Evolutionary conservation across 2,797 vertebrate species (phyloP), one percentile per base, ranked within the genome.

Genomic region (Peromyscus nudipes): DNA sequence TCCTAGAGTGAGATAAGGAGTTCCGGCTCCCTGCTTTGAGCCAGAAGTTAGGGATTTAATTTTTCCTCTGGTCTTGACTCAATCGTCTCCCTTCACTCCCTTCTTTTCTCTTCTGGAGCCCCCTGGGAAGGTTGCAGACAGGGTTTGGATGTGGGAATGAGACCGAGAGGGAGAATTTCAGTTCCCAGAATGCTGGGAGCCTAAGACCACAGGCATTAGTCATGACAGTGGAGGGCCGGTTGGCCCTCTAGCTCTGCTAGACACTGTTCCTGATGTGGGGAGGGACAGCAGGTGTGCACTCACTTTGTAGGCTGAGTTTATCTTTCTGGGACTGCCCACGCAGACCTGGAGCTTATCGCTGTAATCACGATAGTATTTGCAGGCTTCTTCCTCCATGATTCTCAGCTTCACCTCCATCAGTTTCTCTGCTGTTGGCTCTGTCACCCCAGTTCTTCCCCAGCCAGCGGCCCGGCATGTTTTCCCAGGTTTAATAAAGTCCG

Each of bases 341-440:
- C 96, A 96, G 77, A 96, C 73, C 65, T 97, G 83, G 0, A 92
- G 6, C 1, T 60, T 27, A 52, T 34, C 7, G 21, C 60, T 6
- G 6, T 92, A 97, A 90, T 19, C 7, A 0, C 0, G 0, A n/a
- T 55, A 97, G 23, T 4, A 0, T 5, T n/a, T 4, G 21, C 87
- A 95, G 76, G 46, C 16, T 12, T 46, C 4, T 31, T 62, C 1
- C 2, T 37, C 31, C 93, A 96, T 92, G 67, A 96, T 60, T 84
- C 49, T 92, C 49, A 97, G 43, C 37, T 92, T 86, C 71, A 96
- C 93, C 25, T 97, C 96, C 65, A 57, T 92, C 77, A 96, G 97
- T 29, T 19, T 91, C 2, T 96, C 34, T 13, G 96, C 94, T 1
- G 0, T 0, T 27, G 89, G 83, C 6, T 86, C 1, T 6, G 0